Evolutionary conservation across 2,797 vertebrate genomes (phyloP), one percentile per base, ranked within the genome.

Genomic region (Trachops cirrhosus): DNA sequence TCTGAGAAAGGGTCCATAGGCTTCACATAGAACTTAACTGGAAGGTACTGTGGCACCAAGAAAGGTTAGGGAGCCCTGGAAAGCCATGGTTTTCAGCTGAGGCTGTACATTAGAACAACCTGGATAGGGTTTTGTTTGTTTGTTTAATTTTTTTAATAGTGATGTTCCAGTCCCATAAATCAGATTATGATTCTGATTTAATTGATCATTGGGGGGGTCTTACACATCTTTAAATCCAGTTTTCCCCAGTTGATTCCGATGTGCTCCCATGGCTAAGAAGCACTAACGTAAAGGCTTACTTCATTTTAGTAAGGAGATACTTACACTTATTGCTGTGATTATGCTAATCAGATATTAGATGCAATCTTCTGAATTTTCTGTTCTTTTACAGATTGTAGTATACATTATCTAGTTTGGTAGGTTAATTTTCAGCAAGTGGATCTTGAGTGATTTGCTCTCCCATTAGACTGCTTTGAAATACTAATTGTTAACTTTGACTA

Each of bases 291-390:
- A 37, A 87, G 77, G 18, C 26, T 80, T 62, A 29, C 78, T 94
- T 78, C 74, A 70, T 80, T 88, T 91, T 70, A 54, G 21, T 67
- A 82, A 67, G 44, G 59, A 89, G 73, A 57, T 19, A 70, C 75
- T 41, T 94, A 39, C 86, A 24, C 24, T 34, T 86, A 9, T 84
- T 93, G 44, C 14, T 96, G 29, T 39, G n/a, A 80, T 95, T 92
- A 39, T 62, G 6, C 29, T 92, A 32, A 39, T 87, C 26, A 71
- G 11, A 48, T 86, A 77, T 26, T 68, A 67, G 39, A 86, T 50
- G 37, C 54, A 70, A 0, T 87, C 24, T 64, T 93, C 11, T 48
- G 21, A 70, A 54, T 87, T 95, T 87, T 86, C 19, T 73, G n/a
- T 85, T 82, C 15, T 75, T 91, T 78, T 86, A 37, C 15, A 78